These are phyloP conservation scores for Anodontia alba DNA, from an alignment of 2,888 invertebrate genomes.

Conservation along the genomic window DNA sequence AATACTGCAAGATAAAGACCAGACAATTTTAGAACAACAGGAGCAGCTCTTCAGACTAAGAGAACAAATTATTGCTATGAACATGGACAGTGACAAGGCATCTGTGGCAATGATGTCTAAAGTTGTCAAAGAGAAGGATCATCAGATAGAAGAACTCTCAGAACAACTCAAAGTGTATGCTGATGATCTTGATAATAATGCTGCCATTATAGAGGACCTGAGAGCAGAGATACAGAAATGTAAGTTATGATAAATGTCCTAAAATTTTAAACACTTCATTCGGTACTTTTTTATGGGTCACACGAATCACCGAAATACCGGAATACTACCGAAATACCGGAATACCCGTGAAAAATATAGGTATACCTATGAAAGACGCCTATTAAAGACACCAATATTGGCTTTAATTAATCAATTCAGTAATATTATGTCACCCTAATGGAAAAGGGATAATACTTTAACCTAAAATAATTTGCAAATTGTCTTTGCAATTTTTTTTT, in stretches of 20 bases:
- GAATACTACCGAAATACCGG: too few species aligned
- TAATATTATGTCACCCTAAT: too few species aligned
- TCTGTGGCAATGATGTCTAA: constrained; percentile 84
- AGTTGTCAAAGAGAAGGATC: constrained; percentile 88
- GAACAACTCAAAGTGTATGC: constrained; percentile 89
- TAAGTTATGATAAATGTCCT: constrained; percentile 51
- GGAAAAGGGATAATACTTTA: too few species aligned
- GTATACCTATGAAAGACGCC: too few species aligned
- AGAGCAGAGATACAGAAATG: constrained; percentile 86
- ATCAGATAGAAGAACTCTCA: constrained; percentile 90
- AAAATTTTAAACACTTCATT: too few species aligned
- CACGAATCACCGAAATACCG: too few species aligned
- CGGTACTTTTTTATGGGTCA: too few species aligned
- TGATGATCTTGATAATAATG: constrained; percentile 90
- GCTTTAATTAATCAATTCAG: too few species aligned
- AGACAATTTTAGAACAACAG: constrained; percentile 89
- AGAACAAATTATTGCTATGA: constrained; percentile 84
- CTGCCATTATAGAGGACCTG: constrained; percentile 89
- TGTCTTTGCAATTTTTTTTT: too few species aligned
- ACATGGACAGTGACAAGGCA: constrained; percentile 85
- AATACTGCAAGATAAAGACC: constrained; percentile 89
- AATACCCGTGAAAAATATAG: too few species aligned
- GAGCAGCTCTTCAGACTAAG: constrained; percentile 86
- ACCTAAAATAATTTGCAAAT: too few species aligned
- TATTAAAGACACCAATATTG: too few species aligned